Evolutionary conservation across 1,140 invertebrate species (phyloP), one percentile per base, ranked within the genome.

Genomic region (Sinonovacula constricta): DNA sequence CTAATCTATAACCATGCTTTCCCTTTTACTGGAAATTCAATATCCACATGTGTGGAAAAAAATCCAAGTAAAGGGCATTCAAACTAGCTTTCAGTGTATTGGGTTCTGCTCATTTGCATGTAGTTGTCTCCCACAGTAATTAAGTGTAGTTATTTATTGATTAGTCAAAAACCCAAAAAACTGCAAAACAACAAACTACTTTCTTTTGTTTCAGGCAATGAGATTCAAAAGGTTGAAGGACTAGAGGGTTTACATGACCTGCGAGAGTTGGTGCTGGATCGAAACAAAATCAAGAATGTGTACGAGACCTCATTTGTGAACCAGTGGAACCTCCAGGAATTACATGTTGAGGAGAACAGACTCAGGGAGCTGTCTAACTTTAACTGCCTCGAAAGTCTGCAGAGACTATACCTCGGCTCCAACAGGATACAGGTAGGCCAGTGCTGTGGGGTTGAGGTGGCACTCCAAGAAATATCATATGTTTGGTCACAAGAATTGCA

Each of bases 341-440:
- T 91, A 18, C 91, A 91, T 69, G 62, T 91, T 63, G 91, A 91
- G 81, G 91, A 91, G 56, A 91, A 91, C 79, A 79, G 91, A 26
- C 81, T 91, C 5, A 70, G 85, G 39, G 87, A 89, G 24, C 75
- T 91, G 4, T 57, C 79, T 14, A 82, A 88, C 66, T 72, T 91
- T 34, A 82, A 80, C 28, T 82, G 81, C 63, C 69, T 91, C 31
- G 85, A 89, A 62, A 88, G 88, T 72, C 74, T 91, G 12, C 85
- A 90, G 71, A 84, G 90, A 49, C 80, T 91, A 3, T 91, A 89
- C 79, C 81, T 91, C 3, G 91, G 90, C 5, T 89, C 88, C 24
- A 91, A 91, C 71, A 83, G 89, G 74, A 86, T 91, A 22, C 88
- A 89, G 84, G 88, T n/a, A n/a, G n/a, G n/a, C n/a, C n/a, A n/a